Percentiles rank a stretch among this genome's conserved stretches.
Evolutionary conservation across 2,888 invertebrate species (phyloP).

Genomic region (Helicoverpa assulta): DNA sequence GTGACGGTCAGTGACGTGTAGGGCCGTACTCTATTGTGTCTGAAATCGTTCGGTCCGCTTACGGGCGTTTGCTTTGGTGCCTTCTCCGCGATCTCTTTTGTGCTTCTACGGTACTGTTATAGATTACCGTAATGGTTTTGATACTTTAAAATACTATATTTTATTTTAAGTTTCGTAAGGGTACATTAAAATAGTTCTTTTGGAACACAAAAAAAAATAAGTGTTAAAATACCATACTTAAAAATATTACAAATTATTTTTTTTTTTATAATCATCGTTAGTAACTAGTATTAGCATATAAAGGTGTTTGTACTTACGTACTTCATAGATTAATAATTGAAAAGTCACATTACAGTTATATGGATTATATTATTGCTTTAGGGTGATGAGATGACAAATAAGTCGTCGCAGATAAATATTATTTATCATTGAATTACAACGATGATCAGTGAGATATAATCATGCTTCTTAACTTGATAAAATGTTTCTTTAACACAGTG

Average conservation of each 20-base stretch:
- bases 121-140: constrained; percentile 61
- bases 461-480: constrained; percentile 15
- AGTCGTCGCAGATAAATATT: background rate
- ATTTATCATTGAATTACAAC: background rate
- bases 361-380: background rate
- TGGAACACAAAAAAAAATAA: no score
- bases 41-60: constrained; percentile 76
- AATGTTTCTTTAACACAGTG: constrained; percentile 17
- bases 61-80: constrained; percentile 78
- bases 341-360: background rate
- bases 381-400: background rate
- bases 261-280: no score
- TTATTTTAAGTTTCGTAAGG: background rate
- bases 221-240: no score
- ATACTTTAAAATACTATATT: constrained; percentile 65
- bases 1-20: constrained; percentile 85
- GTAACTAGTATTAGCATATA: background rate
- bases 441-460: constrained; percentile 4
- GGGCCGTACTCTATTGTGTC: constrained; percentile 79
- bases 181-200: no score
- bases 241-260: no score
- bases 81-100: constrained; percentile 72
- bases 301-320: background rate
- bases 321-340: background rate
- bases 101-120: constrained; percentile 66